Evolutionary conservation across 2,113 vertebrate genomes (phyloP).

Genomic region (Engystomops pustulosus): DNA sequence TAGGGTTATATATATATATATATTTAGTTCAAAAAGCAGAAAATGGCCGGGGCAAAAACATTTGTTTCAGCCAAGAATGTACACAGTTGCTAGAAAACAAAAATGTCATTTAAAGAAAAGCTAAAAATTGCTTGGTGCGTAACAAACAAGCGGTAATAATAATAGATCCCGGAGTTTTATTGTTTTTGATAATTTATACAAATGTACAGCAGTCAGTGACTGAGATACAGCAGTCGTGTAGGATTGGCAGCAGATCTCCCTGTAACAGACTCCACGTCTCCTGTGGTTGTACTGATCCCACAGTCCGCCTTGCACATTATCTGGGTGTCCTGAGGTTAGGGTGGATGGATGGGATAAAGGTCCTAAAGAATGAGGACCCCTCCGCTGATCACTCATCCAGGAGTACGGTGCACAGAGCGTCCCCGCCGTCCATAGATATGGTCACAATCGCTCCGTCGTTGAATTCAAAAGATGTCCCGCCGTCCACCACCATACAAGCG

Average conservation of each 20-base stretch:
- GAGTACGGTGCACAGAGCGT: slow-evolving; percentile 89
- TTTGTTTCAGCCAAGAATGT: neutral
- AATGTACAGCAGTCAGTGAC: slow-evolving; percentile 44
- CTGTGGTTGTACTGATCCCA: neutral
- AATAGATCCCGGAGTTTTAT: neutral
- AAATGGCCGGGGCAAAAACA: neutral
- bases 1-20: neutral
- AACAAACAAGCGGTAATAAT: neutral
- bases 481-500: slow-evolving; percentile 97
- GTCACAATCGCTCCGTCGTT: slow-evolving; percentile 96
- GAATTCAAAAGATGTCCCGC: slow-evolving; percentile 95
- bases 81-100: neutral
- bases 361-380: neutral
- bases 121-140: slow-evolving; percentile 11
- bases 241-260: neutral
- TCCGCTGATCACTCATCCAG: slow-evolving; percentile 77
- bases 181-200: slow-evolving; percentile 27
- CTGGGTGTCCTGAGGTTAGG: slow-evolving; percentile 44
- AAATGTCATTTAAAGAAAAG: neutral
- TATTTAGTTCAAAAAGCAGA: neutral
- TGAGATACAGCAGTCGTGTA: neutral
- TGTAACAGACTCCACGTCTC: neutral
- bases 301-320: neutral
- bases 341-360: neutral
- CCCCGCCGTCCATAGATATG: slow-evolving; percentile 83